Base-by-base conservation (phyloP, 2,113 vertebrate genomes). In the Phyllostomus hastatus region DNA sequence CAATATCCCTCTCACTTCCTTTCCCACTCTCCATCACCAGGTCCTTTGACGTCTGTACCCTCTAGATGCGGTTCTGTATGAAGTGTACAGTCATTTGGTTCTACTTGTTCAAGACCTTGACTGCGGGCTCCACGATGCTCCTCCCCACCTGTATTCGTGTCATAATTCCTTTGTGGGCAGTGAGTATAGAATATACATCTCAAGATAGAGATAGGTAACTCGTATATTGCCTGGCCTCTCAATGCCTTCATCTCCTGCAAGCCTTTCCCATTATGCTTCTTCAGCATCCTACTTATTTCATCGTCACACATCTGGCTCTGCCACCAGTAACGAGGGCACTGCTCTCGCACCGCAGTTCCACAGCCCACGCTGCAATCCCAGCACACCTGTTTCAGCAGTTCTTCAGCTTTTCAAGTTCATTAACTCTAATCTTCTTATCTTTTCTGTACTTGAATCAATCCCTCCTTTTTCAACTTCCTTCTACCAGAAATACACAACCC, bases 321-420 rank as follows among this genome's bases (percentile, higher is more conserved):
- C 50, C 5, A 22, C 0, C 46, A n/a, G 48, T 48, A 28, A 38
- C 12, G 57, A 72, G 17, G 43, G 2, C 3, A 33, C 7, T 31
- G 7, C 10, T 69, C 4, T 75, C 20, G 48, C 1, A 3, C 17
- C 14, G 12, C 4, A 35, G 12, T 75, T 22, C 16, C 52, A 72
- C 0, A 20, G 10, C 11, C 7, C 9, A 0, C 26, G 7, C 35
- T 3, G 41, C n/a, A 7, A 20, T 11, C 20, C 8, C 12, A 24
- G n/a, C 26, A 41, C 2, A 41, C 8, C 12, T 84, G 26, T 67
- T 16, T 59, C 7, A 26, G 0, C 8, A 50, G 7, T 5, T 35
- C 16, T 28, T 41, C 41, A 43, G 7, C 2, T 46, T 9, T 26
- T 52, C 54, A 52, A 28, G 41, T 67, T 31, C 15, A 57, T n/a